Evolutionary conservation across 2,797 vertebrate genomes (phyloP).

Genomic region (Cirrhinus mrigala): DNA sequence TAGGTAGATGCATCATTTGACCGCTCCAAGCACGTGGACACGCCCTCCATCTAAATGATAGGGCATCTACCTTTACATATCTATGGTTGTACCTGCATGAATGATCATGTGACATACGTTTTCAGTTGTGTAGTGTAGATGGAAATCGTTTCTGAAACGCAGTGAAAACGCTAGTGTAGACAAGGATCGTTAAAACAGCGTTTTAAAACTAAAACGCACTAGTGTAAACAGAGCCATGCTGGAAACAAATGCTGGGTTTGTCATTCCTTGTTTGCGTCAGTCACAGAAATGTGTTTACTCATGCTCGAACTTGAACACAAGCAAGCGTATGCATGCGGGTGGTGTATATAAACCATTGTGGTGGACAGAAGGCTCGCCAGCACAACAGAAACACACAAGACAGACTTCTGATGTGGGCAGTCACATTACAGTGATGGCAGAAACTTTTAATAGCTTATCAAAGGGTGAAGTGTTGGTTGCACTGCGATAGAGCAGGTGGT

Average conservation of each 20-base stretch:
- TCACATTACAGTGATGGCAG: background rate
- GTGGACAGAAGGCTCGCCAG: background rate
- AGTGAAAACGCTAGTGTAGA: too few relatives aligned
- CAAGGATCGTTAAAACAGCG: too few relatives aligned
- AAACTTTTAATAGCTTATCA: conserved; percentile 8
- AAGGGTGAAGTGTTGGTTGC: conserved; percentile 5
- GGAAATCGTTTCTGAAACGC: too few relatives aligned
- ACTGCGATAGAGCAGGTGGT: conserved; percentile 41
- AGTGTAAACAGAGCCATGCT: background rate
- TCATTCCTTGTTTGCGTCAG: background rate
- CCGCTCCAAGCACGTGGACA: too few relatives aligned
- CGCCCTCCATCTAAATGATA: too few relatives aligned
- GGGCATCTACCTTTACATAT: too few relatives aligned
- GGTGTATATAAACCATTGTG: background rate
- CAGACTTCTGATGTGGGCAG: conserved; percentile 18
- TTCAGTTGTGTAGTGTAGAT: too few relatives aligned
- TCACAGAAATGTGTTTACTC: background rate
- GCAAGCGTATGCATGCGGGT: background rate
- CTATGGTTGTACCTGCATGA: too few relatives aligned
- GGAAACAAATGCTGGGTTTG: background rate
- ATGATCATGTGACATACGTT: too few relatives aligned
- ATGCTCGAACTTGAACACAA: background rate
- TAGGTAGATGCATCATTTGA: too few relatives aligned
- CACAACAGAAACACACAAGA: conserved; percentile 16
- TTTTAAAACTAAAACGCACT: too few relatives aligned